Evolutionary conservation across 2,888 invertebrate species (phyloP).

Genomic region (Macroteleia sp.): DNA sequence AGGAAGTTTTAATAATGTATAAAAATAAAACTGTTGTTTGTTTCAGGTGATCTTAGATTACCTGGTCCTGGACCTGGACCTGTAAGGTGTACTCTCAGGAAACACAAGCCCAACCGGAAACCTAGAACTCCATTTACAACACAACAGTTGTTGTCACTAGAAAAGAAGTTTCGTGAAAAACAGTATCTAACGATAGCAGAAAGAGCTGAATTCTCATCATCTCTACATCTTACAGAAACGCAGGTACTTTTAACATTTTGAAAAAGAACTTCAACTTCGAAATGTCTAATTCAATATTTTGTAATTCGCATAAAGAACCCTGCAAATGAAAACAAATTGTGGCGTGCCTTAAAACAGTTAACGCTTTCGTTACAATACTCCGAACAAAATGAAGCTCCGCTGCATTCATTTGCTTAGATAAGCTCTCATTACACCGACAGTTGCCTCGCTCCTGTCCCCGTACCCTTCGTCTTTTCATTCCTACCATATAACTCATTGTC

Average conservation of each 20-base stretch:
- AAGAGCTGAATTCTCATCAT: conserved; percentile 98
- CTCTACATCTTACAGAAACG: conserved; percentile 95
- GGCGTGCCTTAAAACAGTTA: conserved; percentile 80
- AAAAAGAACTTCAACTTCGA: neutral
- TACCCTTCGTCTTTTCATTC: conserved; percentile 23
- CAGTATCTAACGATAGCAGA: conserved; percentile 99
- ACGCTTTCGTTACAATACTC: conserved; percentile 78
- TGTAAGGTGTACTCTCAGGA: conserved; percentile 94
- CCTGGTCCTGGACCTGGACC: conserved; percentile 90
- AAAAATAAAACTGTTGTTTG: too few relatives aligned
- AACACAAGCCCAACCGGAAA: conserved; percentile 99
- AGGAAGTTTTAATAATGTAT: too few relatives aligned
- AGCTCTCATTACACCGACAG: conserved; percentile 71
- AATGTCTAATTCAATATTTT: neutral
- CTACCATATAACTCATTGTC: conserved; percentile 56
- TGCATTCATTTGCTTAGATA: conserved; percentile 81
- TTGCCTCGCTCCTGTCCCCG: conserved; percentile 36
- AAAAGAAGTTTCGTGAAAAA: conserved; percentile 98
- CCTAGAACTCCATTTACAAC: conserved; percentile 99
- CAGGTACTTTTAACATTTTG: conserved; percentile 87
- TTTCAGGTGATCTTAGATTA: conserved; percentile 84
- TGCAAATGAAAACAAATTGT: conserved; percentile 64
- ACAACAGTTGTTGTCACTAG: conserved; percentile 96
- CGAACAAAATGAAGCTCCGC: conserved; percentile 79
- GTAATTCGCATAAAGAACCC: conserved; percentile 2